phyloP scores from a whole-genome alignment of 2,888 invertebrate genomes.

The Cylloceria caligata region DNA sequence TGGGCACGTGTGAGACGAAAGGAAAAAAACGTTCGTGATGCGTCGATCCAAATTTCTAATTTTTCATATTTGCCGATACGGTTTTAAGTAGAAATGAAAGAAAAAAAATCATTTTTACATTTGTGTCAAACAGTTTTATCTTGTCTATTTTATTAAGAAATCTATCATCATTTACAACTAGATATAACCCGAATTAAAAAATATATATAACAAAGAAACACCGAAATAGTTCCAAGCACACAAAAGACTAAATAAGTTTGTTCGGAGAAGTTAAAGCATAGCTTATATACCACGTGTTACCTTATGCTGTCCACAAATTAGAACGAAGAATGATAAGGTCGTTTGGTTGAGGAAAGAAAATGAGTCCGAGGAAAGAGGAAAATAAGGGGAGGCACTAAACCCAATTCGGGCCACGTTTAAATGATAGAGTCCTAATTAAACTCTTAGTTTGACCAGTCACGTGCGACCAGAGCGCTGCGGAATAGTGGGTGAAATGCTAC shows the following conservation, averaged over 20 bases:
- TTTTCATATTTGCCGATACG: too few species aligned
- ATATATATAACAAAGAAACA: too few species aligned
- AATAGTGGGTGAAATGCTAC: conserved; percentile 42
- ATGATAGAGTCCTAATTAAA: conserved; percentile 69
- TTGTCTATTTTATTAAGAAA: too few species aligned
- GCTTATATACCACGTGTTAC: background rate
- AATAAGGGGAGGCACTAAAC: conserved; percentile 5
- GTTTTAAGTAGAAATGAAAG: too few species aligned
- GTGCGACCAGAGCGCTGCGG: conserved; percentile 42
- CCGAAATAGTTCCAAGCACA: background rate
- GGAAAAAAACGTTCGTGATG: background rate
- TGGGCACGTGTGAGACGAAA: background rate
- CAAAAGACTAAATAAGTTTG: background rate
- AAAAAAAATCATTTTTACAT: too few species aligned
- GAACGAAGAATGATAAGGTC: background rate
- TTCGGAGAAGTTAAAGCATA: background rate
- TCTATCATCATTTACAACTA: too few species aligned
- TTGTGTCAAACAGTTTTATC: too few species aligned
- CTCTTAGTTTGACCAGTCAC: conserved; percentile 70
- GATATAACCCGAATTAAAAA: background rate
- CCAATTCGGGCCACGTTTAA: conserved; percentile 56
- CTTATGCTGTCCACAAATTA: conserved; percentile 11
- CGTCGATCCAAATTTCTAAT: background rate
- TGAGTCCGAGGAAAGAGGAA: conserved; percentile 30
- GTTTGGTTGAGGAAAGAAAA: conserved; percentile 40